phyloP scores from a whole-genome alignment of 2,797 vertebrate species.

The Peromyscus melanophrys region DNA sequence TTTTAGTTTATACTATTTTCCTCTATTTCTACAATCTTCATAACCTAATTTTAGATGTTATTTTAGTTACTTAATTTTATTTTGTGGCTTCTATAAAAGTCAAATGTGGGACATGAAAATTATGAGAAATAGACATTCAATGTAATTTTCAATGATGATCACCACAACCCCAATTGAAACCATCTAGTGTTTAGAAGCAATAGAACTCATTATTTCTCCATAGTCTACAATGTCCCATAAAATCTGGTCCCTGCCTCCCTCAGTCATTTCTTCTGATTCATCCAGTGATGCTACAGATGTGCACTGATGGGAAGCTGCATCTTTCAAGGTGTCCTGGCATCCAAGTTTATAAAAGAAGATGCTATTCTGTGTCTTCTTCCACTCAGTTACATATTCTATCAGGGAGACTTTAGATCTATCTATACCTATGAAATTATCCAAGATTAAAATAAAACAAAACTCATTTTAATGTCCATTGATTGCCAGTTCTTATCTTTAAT shows the following conservation, averaged over 20 bases:
- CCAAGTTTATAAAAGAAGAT: background rate
- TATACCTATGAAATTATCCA: background rate
- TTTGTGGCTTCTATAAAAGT: slow-evolving; percentile 10
- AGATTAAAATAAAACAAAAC: background rate
- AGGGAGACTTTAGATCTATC: background rate
- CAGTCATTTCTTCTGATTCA: background rate
- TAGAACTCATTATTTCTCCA: background rate
- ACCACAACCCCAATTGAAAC: background rate
- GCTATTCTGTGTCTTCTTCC: background rate
- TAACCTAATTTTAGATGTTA: background rate
- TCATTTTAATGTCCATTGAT: background rate
- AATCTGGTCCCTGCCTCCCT: background rate
- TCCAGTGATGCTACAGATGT: background rate
- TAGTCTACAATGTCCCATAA: background rate
- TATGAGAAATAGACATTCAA: background rate
- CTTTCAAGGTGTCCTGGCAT: background rate
- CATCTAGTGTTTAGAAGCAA: background rate
- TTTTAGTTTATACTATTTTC: slow-evolving; percentile 33
- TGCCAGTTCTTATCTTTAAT: background rate
- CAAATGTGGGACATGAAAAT: background rate
- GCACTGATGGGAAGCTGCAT: background rate
- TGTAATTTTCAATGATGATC: background rate
- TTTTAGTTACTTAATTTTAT: slow-evolving; percentile 8
- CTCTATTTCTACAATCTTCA: background rate
- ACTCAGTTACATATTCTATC: background rate